Evolutionary conservation across 35 echinoderm and acorn worm genomes (phyloP).

Genomic region (Chiridota heheva): DNA sequence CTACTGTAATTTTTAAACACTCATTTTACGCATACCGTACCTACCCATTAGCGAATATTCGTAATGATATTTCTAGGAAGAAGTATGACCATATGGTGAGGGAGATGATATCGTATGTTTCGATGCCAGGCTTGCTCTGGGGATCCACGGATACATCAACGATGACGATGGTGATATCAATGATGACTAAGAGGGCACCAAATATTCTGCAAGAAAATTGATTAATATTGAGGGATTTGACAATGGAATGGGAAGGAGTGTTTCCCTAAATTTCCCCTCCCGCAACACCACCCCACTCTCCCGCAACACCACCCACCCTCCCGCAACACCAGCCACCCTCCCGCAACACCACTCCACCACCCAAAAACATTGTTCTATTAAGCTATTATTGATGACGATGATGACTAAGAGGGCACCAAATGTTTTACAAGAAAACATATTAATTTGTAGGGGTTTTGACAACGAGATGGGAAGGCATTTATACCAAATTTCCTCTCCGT

Average conservation of each 20-base stretch:
- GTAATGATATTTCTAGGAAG: conserved; percentile 62
- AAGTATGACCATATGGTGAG: conserved; percentile 81
- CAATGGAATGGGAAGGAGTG: no score
- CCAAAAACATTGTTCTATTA: no score
- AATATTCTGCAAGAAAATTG: conserved; percentile 56
- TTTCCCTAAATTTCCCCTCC: no score
- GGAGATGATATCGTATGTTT: conserved; percentile 76
- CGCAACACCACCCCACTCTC: no score
- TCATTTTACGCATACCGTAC: no score
- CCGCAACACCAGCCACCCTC: no score
- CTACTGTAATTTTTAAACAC: no score
- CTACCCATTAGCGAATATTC: conserved; percentile 95
- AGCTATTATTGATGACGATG: conserved; percentile 83
- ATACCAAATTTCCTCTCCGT: no score
- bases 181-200: conserved; percentile 76
- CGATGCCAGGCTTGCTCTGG: conserved; percentile 43
- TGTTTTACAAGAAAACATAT: conserved; percentile 42
- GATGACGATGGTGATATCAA: conserved; percentile 90
- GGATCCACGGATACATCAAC: conserved; percentile 68
- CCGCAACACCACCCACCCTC: no score
- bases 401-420: conserved; percentile 80
- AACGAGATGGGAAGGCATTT: no score
- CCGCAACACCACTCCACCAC: no score
- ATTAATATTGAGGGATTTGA: background rate
- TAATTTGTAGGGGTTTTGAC: no score